Evolutionary conservation across 2,888 invertebrate genomes (phyloP).

Genomic region (Antitype chi): DNA sequence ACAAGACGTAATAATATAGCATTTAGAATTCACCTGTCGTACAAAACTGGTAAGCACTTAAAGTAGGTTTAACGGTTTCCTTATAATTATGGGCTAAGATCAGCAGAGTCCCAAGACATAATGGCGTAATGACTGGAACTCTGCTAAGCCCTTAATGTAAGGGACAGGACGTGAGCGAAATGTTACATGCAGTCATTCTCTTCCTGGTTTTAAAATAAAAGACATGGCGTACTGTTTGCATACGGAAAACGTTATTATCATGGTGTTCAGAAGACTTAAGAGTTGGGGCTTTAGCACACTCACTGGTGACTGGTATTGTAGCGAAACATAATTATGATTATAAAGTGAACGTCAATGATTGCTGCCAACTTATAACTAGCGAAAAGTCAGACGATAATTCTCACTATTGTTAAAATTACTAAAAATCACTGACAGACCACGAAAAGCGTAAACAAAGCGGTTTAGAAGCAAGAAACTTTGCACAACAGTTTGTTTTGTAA

Average conservation of each 20-base stretch:
- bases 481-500: not conserved
- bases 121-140: constrained; percentile 27
- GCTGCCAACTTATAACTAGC: not conserved
- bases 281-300: not conserved
- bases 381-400: not conserved
- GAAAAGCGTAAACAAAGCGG: not conserved
- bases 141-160: constrained; percentile 47
- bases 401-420: not conserved
- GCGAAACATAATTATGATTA: not conserved
- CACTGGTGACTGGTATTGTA: not conserved
- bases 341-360: not conserved
- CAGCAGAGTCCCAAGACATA: constrained; percentile 17
- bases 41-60: constrained; percentile 20
- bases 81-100: constrained; percentile 30
- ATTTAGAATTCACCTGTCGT: constrained; percentile 23
- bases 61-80: constrained; percentile 19
- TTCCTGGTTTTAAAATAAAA: constrained; percentile 26
- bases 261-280: not conserved
- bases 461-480: not conserved
- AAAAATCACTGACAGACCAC: not conserved
- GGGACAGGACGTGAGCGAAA: constrained; percentile 55
- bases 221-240: constrained; percentile 24
- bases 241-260: not conserved
- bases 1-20: not conserved
- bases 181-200: constrained; percentile 22